Conservation (phyloP, 2,888 invertebrate species). For the Osmoderma eremita region DNA sequence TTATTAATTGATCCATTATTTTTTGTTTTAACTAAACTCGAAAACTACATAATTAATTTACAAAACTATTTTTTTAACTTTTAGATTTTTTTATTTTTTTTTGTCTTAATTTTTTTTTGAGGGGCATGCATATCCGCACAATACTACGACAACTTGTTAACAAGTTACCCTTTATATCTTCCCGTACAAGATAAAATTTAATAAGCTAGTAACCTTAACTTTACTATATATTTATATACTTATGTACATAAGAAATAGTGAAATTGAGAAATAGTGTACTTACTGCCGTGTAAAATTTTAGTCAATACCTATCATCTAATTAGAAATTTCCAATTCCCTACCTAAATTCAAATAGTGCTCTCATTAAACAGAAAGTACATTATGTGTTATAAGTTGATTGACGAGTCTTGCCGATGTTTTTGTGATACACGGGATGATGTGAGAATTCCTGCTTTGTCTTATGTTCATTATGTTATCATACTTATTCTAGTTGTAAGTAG, state of each 20-base stretch:
- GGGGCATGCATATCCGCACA: conserved; percentile 47
- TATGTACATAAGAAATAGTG: conserved; percentile 26
- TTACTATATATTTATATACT: conserved; percentile 27
- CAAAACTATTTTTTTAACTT: conserved; percentile 41
- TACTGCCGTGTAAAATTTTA: conserved; percentile 14
- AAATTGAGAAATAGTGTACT: conserved; percentile 10
- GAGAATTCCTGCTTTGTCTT: no score
- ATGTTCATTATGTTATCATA: no score
- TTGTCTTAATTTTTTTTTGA: conserved; percentile 37
- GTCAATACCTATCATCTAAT: conserved; percentile 24
- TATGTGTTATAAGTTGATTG: background rate
- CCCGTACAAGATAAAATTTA: conserved; percentile 18
- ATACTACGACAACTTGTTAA: conserved; percentile 38
- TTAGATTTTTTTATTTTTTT: conserved; percentile 44
- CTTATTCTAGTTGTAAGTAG: background rate
- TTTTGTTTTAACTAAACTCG: conserved; percentile 27
- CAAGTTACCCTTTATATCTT: conserved; percentile 41
- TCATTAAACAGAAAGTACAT: conserved; percentile 8
- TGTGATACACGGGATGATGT: no score
- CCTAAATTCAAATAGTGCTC: conserved; percentile 22
- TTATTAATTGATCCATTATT: conserved; percentile 26
- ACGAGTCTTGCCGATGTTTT: no score
- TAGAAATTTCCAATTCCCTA: conserved; percentile 14
- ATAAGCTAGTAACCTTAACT: conserved; percentile 25
- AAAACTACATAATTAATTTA: conserved; percentile 30